phyloP scores from a whole-genome alignment of 2,888 invertebrate species.

The Thymelicus lineola region DNA sequence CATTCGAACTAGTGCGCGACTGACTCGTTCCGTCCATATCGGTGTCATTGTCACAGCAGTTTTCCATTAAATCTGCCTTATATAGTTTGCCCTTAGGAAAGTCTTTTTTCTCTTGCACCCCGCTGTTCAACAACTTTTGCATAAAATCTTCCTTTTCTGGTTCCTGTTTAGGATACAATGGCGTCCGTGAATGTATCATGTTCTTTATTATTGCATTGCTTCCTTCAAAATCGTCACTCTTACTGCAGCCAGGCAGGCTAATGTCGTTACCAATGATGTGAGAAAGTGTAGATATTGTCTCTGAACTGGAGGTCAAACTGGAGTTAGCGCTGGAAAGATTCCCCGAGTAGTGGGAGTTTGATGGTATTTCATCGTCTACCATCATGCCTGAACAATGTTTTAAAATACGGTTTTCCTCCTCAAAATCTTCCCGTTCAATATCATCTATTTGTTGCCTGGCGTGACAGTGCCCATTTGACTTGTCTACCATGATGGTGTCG shows the following conservation, averaged over 20 bases:
- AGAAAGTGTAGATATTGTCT: constrained; percentile 71
- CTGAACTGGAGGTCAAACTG: constrained; percentile 73
- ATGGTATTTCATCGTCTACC: constrained; percentile 66
- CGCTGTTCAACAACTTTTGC: constrained; percentile 72
- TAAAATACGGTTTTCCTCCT: constrained; percentile 76
- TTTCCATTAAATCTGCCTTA: constrained; percentile 64
- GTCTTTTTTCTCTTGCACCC: constrained; percentile 69
- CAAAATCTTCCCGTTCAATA: constrained; percentile 76
- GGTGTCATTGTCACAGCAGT: constrained; percentile 57
- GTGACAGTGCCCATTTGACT: constrained; percentile 53
- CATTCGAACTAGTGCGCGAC: constrained; percentile 70
- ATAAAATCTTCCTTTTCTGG: constrained; percentile 72
- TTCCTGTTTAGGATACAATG: constrained; percentile 53
- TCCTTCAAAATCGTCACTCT: constrained; percentile 63
- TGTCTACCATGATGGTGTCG: constrained; percentile 55
- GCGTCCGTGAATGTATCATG: constrained; percentile 64
- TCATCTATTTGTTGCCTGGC: constrained; percentile 70
- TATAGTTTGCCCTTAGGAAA: constrained; percentile 77
- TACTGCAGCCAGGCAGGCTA: constrained; percentile 74
- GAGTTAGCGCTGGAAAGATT: constrained; percentile 70
- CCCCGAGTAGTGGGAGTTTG: constrained; percentile 62
- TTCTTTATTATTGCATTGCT: constrained; percentile 72
- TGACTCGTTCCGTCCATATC: constrained; percentile 60
- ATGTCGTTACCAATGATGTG: constrained; percentile 63
- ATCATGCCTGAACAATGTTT: constrained; percentile 74